Percentiles rank a stretch among this genome's conserved stretches.
Conservation (phyloP, 2,113 vertebrate species). For the Poeciliopsis prolifica region DNA sequence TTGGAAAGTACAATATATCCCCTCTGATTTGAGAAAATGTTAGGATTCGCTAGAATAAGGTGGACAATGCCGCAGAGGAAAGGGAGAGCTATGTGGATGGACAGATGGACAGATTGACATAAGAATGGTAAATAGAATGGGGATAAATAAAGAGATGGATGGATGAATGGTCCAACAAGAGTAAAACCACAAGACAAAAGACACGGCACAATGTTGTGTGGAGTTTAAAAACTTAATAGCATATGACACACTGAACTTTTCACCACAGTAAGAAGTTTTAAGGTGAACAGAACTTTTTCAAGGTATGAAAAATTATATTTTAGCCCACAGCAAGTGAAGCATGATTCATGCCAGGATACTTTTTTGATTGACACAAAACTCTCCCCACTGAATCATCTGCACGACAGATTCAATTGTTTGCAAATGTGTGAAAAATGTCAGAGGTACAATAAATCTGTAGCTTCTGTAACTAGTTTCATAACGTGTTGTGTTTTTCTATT, state of each 20-base stretch:
- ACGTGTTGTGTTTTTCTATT: neutral
- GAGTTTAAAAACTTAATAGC: neutral
- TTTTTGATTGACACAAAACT: slow-evolving; percentile 1
- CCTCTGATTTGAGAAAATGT: too few relatives aligned
- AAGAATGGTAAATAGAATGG: too few relatives aligned
- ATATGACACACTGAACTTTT: slow-evolving; percentile 10
- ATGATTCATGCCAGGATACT: neutral
- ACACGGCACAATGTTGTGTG: neutral
- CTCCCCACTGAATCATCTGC: slow-evolving; percentile 4
- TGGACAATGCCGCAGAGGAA: too few relatives aligned
- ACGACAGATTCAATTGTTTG: neutral
- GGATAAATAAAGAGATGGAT: too few relatives aligned
- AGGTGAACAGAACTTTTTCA: neutral
- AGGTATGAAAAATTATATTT: neutral
- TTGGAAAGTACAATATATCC: neutral
- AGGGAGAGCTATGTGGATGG: too few relatives aligned
- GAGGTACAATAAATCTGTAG: neutral
- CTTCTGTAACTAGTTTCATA: slow-evolving; percentile 18
- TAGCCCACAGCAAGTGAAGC: neutral
- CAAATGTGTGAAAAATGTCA: slow-evolving; percentile 4
- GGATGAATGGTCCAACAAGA: too few relatives aligned
- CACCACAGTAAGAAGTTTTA: neutral
- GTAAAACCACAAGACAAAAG: neutral
- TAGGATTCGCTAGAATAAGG: too few relatives aligned
- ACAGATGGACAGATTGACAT: too few relatives aligned